phyloP scores from a whole-genome alignment of 2,797 vertebrate genomes.

The Hippoglossus hippoglossus region DNA sequence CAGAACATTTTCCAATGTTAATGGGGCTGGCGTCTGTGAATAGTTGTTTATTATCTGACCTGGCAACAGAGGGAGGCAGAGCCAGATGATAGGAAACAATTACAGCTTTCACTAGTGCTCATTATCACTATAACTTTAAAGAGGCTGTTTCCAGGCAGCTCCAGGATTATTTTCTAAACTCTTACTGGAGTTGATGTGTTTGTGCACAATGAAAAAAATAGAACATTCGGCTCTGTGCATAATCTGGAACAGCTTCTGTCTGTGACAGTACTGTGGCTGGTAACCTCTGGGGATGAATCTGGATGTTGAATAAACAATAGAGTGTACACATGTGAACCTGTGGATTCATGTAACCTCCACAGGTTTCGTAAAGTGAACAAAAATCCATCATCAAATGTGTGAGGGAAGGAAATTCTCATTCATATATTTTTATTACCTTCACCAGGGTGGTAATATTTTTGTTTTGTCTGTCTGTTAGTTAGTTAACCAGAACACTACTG shows the following conservation, averaged over 20 bases:
- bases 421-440: too few species aligned
- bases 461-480: too few species aligned
- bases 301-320: neutral
- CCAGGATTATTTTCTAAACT: slow-evolving; percentile 6
- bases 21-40: neutral
- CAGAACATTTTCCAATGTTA: slow-evolving; percentile 25
- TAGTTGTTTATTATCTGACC: slow-evolving; percentile 11
- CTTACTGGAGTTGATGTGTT: slow-evolving; percentile 32
- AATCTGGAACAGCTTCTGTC: slow-evolving; percentile 5
- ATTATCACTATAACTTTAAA: slow-evolving; percentile 28
- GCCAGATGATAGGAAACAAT: slow-evolving; percentile 40
- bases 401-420: too few species aligned
- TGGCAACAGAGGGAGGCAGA: slow-evolving; percentile 25
- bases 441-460: too few species aligned
- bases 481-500: too few species aligned
- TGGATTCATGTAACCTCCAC: neutral
- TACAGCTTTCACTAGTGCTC: slow-evolving; percentile 12
- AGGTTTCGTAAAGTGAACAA: too few species aligned
- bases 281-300: neutral
- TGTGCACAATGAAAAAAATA: slow-evolving; percentile 12
- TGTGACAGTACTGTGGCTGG: neutral
- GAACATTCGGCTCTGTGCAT: neutral
- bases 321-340: neutral
- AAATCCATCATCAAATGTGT: too few species aligned
- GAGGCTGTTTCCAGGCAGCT: slow-evolving; percentile 15